These are phyloP conservation scores for Eulemur macaco DNA, from an alignment of 2,113 vertebrate genomes.

Conservation along the genomic window DNA sequence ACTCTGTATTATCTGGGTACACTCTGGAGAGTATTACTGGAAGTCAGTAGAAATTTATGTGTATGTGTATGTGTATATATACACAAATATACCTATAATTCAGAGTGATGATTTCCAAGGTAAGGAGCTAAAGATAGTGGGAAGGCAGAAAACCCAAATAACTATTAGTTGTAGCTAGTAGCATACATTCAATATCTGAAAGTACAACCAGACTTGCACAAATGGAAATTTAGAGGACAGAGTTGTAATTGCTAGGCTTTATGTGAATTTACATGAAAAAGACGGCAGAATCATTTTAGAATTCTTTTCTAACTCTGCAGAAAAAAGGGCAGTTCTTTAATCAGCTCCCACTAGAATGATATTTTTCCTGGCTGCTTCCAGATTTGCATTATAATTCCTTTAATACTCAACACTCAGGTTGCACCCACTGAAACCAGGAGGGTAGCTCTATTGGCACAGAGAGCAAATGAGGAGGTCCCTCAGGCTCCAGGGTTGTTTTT, in stretches of 20 bases:
- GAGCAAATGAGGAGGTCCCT: neutral
- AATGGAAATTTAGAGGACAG: neutral
- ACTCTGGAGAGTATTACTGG: neutral
- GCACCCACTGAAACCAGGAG: neutral
- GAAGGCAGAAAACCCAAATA: neutral
- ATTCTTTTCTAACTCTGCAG: neutral
- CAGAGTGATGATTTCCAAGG: neutral
- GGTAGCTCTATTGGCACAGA: neutral
- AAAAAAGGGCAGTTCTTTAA: neutral
- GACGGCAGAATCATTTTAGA: neutral
- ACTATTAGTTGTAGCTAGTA: neutral
- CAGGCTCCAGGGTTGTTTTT: neutral
- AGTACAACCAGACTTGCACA: neutral
- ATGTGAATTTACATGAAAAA: neutral
- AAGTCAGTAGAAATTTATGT: neutral
- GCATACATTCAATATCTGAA: neutral
- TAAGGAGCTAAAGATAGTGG: conserved; percentile 1
- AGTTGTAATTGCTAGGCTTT: neutral
- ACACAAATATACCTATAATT: neutral
- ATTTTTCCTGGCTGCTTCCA: neutral
- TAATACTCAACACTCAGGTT: neutral
- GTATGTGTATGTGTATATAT: neutral
- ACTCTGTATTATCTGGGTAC: neutral
- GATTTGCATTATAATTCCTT: neutral
- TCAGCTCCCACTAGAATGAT: neutral